Percentiles rank a stretch among this genome's conserved stretches.
Conservation (phyloP, 2,888 invertebrate species). For the Hipparchia sbordonii region DNA sequence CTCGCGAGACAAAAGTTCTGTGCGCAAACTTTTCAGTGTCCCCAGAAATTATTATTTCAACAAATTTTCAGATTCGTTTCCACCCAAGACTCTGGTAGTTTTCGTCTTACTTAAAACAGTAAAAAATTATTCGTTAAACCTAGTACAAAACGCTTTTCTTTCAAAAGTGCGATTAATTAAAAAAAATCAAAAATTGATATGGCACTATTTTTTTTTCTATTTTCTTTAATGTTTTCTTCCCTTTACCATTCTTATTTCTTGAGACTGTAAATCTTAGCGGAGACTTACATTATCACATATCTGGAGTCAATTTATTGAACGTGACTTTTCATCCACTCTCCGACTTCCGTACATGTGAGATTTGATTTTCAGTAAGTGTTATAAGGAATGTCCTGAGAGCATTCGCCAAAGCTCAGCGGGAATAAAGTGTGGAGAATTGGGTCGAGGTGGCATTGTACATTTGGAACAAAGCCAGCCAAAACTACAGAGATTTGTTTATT, state of each 20-base stretch:
- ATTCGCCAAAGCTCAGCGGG: conserved; percentile 17
- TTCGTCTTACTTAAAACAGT: conserved; percentile 17
- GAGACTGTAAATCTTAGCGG: conserved; percentile 2
- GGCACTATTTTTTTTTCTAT: neutral
- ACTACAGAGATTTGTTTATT: conserved; percentile 17
- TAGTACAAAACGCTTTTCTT: conserved; percentile 28
- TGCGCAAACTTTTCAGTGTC: conserved; percentile 32
- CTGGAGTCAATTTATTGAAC: conserved; percentile 13
- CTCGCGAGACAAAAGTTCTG: conserved; percentile 32
- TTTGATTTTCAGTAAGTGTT: conserved; percentile 25
- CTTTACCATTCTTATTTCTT: conserved; percentile 5
- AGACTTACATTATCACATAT: neutral
- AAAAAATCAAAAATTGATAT: too few species aligned
- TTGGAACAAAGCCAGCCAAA: conserved; percentile 29
- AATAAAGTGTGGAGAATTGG: conserved; percentile 24
- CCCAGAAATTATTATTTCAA: conserved; percentile 34
- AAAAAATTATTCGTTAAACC: conserved; percentile 38
- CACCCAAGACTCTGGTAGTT: conserved; percentile 19
- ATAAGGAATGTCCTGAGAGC: conserved; percentile 18
- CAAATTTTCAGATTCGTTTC: conserved; percentile 37
- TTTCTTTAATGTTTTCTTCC: neutral
- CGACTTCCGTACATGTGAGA: conserved; percentile 18
- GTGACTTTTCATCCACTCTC: conserved; percentile 18
- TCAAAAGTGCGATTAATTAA: neutral
- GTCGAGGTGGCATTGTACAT: conserved; percentile 22